These are phyloP conservation scores for Keiferia lycopersicella DNA, from an alignment of 2,888 invertebrate genomes.

Conservation along the genomic window DNA sequence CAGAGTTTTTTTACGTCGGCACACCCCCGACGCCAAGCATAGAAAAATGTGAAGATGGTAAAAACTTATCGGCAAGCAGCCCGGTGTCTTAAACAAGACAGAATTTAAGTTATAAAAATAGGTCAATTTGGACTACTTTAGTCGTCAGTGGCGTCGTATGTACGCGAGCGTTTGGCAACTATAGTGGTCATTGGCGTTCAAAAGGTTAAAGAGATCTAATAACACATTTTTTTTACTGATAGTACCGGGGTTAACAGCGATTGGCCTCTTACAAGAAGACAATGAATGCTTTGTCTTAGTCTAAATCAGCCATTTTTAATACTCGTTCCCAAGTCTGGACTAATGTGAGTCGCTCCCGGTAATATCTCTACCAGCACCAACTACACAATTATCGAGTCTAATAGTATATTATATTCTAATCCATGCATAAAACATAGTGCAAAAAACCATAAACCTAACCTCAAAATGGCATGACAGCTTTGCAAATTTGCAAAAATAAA, in stretches of 20 bases:
- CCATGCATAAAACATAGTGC: not conserved
- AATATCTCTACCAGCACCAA: not conserved
- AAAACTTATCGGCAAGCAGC: too few species aligned
- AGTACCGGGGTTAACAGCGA: slow-evolving; percentile 44
- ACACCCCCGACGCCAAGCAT: too few species aligned
- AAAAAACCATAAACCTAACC: slow-evolving; percentile 9
- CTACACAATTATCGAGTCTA: not conserved
- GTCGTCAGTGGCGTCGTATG: too few species aligned
- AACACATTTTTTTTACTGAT: slow-evolving; percentile 40
- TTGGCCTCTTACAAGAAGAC: slow-evolving; percentile 43
- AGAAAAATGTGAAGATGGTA: too few species aligned
- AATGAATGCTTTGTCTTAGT: slow-evolving; percentile 37
- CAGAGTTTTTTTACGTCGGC: too few species aligned
- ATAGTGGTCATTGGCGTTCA: too few species aligned
- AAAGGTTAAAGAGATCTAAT: too few species aligned
- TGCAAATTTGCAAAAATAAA: slow-evolving; percentile 15
- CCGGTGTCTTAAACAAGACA: too few species aligned
- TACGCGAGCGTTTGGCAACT: too few species aligned
- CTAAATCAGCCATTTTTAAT: slow-evolving; percentile 25
- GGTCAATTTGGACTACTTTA: too few species aligned
- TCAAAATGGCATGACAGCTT: slow-evolving; percentile 15
- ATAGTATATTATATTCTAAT: not conserved
- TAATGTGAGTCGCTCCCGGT: not conserved
- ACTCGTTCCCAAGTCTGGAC: not conserved
- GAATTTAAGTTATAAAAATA: too few species aligned